Evolutionary conservation across 2,888 invertebrate species (phyloP).

Genomic region (Epinotia nisella): DNA sequence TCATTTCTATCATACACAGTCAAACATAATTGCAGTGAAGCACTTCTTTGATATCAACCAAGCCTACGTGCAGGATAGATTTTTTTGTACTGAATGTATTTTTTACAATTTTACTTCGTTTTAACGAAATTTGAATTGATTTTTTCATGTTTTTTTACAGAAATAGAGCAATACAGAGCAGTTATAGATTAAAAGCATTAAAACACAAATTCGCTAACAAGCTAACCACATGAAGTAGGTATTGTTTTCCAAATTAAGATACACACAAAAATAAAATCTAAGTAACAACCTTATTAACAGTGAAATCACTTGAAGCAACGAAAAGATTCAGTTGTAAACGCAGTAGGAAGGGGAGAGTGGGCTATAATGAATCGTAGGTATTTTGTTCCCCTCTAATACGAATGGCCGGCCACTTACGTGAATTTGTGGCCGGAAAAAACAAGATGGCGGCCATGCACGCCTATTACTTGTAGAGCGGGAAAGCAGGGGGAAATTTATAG

Average conservation of each 20-base stretch:
- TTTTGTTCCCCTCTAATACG: constrained; percentile 41
- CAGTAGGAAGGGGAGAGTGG: constrained; percentile 15
- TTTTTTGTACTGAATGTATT: constrained; percentile 51
- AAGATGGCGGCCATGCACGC: constrained; percentile 38
- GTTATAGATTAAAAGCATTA: too few relatives aligned
- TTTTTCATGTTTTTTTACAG: too few relatives aligned
- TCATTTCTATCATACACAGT: background rate
- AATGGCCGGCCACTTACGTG: constrained; percentile 40
- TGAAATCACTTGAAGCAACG: background rate
- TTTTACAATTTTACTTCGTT: too few relatives aligned
- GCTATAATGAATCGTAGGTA: constrained; percentile 26
- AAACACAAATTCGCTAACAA: too few relatives aligned
- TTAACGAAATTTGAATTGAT: too few relatives aligned
- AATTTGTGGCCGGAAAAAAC: constrained; percentile 42
- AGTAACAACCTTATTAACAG: background rate
- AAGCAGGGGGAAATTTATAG: constrained; percentile 7
- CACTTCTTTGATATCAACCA: constrained; percentile 19
- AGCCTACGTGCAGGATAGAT: constrained; percentile 57
- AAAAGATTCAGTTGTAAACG: background rate
- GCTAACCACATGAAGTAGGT: too few relatives aligned
- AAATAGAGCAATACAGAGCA: too few relatives aligned
- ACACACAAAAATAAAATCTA: background rate
- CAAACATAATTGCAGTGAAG: background rate
- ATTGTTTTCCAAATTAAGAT: too few relatives aligned
- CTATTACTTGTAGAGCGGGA: constrained; percentile 5